These are phyloP conservation scores for Melinopterus prodromus DNA, from an alignment of 2,888 invertebrate species.

Conservation along the genomic window DNA sequence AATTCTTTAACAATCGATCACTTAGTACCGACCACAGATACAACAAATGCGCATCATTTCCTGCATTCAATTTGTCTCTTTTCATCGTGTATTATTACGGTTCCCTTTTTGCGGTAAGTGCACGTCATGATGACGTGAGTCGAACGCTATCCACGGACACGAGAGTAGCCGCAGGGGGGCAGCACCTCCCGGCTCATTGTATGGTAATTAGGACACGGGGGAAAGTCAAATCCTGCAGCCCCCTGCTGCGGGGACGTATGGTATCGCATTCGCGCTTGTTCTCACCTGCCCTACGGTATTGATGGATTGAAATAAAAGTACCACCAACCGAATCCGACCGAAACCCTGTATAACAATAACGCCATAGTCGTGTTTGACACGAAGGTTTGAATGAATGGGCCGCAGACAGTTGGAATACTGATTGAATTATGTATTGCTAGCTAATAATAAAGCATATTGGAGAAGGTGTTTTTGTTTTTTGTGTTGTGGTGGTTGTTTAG, in stretches of 20 bases:
- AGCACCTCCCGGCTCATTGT: slow-evolving; percentile 56
- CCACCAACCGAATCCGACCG: slow-evolving; percentile 17
- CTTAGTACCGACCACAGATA: not conserved
- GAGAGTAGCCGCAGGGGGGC: slow-evolving; percentile 51
- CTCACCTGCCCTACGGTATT: slow-evolving; percentile 47
- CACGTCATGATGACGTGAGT: slow-evolving; percentile 38
- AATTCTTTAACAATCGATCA: not conserved
- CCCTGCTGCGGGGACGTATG: slow-evolving; percentile 40
- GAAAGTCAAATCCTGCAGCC: slow-evolving; percentile 50
- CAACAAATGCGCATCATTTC: not conserved
- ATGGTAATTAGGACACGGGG: slow-evolving; percentile 57
- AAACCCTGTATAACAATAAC: not conserved
- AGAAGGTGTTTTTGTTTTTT: too few relatives aligned
- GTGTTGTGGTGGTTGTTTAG: too few relatives aligned
- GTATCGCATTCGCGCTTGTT: slow-evolving; percentile 42
- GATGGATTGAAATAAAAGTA: slow-evolving; percentile 45
- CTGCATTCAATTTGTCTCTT: not conserved
- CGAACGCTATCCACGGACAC: slow-evolving; percentile 42
- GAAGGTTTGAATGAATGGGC: not conserved
- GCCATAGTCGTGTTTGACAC: not conserved
- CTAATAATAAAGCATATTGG: not conserved
- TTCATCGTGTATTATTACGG: not conserved
- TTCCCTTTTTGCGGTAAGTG: slow-evolving; percentile 32
- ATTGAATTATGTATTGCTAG: not conserved
- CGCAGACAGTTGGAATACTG: not conserved